Conservation (phyloP, 2,797 vertebrate species). For the Phylloscopus collybita region DNA sequence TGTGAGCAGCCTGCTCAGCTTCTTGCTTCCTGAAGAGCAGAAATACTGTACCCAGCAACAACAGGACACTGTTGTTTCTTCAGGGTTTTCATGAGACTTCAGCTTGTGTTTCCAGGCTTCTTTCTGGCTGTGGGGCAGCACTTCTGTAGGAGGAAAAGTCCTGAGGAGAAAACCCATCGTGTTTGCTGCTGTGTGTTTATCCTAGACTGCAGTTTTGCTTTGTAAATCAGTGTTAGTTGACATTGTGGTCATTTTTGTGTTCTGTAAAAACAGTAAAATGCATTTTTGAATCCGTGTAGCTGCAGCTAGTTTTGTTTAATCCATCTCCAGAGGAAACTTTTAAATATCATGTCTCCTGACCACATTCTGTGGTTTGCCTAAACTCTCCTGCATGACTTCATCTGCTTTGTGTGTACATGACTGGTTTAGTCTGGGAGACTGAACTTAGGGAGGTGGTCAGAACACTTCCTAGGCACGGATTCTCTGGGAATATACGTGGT, state of each 20-base stretch:
- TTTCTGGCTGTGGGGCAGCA: not conserved
- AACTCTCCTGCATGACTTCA: not conserved
- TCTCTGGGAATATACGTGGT: not conserved
- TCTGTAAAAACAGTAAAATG: not conserved
- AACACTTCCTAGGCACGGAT: not conserved
- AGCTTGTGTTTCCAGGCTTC: not conserved
- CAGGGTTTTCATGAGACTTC: not conserved
- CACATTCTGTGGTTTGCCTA: not conserved
- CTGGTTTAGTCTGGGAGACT: constrained; percentile 13
- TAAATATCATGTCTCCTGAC: not conserved
- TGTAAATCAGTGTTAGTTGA: not conserved
- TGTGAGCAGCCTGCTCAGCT: not conserved
- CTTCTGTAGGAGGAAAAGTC: not conserved
- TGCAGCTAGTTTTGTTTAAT: constrained; percentile 31
- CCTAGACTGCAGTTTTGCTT: not conserved
- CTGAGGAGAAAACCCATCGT: not conserved
- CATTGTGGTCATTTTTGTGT: constrained; percentile 1
- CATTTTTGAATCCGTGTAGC: not conserved
- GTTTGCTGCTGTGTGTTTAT: constrained; percentile 1
- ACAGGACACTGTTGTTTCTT: not conserved
- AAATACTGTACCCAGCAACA: not conserved
- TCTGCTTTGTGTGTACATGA: not conserved
- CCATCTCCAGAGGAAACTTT: not conserved
- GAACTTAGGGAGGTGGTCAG: not conserved
- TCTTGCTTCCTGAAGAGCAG: not conserved